Evolutionary conservation across 2,113 vertebrate species (phyloP), one percentile per base, ranked within the genome.

Genomic region (Ptilonorhynchus violaceus): DNA sequence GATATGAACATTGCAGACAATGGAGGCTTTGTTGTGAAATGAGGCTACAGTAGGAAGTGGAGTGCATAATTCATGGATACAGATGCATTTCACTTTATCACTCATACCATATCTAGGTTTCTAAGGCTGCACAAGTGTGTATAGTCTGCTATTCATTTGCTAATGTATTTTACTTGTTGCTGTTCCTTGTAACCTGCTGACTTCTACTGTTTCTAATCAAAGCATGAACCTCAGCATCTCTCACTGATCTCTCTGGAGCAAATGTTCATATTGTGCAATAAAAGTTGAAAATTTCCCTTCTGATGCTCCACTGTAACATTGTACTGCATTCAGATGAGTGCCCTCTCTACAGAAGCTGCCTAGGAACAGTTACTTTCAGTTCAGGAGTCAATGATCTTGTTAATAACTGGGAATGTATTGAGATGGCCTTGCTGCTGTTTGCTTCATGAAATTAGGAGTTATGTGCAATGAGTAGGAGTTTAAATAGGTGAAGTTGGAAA

Each of bases 401-500:
- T 93, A 69, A 79, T 92, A 86, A 70, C 44, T 69, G 74, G 85
- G 53, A 94, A 62, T 79, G 35, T 77, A 70, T 95, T 66, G 82
- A 60, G 55, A 68, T 94, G 56, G 35, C 27, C 49, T 93, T 88
- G 52, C 66, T 84, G 62, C 60, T 83, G 30, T 92, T 97, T 75
- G n/a, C 88, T 94, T 60, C 79, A 52, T 79, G 42, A 84, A 91
- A 88, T 33, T 85, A 39, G 80, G 67, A 88, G 75, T 69, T 52
- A 47, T 64, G 73, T 78, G 63, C 50, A 39, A n/a, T 14, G 20
- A 73, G 20, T 81, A 44, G 75, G 85, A 82, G 13, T 91, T 95
- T 76, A 22, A 82, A 47, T 86, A 94, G 63, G 37, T 91, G 87
- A 84, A 67, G 87, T 88, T 80, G n/a, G 44, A 95, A 91, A 91